Evolutionary conservation across 2,113 vertebrate genomes (phyloP).

Genomic region (Oriolus oriolus): DNA sequence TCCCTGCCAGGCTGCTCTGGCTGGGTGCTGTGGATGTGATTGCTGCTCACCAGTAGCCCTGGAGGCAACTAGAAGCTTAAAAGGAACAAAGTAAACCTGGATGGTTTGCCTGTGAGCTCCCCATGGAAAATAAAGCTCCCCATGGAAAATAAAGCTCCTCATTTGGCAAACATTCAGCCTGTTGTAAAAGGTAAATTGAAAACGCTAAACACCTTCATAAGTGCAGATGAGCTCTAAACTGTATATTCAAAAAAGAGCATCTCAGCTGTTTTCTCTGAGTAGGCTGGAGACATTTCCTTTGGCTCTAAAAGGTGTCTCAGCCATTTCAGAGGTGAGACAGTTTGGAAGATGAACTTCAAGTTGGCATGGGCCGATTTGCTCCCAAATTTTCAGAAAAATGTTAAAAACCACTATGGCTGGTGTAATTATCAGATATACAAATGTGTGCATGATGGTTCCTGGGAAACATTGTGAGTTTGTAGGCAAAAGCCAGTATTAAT

Average conservation of each 20-base stretch:
- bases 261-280: neutral
- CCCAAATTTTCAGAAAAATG: neutral
- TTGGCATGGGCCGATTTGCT: neutral
- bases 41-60: neutral
- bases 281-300: neutral
- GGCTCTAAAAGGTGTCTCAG: neutral
- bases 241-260: neutral
- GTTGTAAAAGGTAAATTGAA: neutral
- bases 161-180: neutral
- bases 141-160: neutral
- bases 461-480: neutral
- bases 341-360: neutral
- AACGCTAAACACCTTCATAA: neutral
- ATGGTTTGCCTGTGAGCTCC: neutral
- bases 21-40: neutral
- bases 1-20: neutral
- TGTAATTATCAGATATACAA: neutral
- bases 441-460: neutral
- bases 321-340: neutral
- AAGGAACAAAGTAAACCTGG: neutral
- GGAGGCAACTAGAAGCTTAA: neutral
- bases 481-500: neutral
- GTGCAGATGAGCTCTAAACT: neutral
- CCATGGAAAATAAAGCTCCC: neutral
- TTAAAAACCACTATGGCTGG: rapidly evolving